These are phyloP conservation scores for Corapipo altera DNA, from an alignment of 2,113 vertebrate genomes.

Conservation along the genomic window DNA sequence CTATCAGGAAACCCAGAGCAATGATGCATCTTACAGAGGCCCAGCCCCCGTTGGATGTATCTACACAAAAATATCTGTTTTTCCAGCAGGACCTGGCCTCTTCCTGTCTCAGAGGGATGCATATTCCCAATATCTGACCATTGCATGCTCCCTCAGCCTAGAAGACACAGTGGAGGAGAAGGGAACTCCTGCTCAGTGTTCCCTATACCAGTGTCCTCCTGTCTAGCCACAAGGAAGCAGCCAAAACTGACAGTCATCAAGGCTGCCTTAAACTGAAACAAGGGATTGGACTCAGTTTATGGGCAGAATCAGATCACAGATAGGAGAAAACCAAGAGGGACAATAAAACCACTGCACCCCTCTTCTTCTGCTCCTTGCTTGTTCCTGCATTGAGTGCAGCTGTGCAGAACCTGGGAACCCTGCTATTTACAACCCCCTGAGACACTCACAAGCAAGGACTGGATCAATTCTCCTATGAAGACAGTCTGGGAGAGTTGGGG, in stretches of 20 bases:
- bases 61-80: background rate
- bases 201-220: background rate
- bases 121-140: background rate
- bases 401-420: background rate
- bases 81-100: background rate
- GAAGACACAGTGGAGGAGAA: background rate
- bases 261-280: background rate
- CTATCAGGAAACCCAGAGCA: background rate
- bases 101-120: background rate
- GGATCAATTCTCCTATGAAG: background rate
- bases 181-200: background rate
- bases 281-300: background rate
- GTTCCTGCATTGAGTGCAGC: background rate
- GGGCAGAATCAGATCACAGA: background rate
- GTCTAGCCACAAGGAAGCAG: background rate
- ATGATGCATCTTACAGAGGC: fast-evolving
- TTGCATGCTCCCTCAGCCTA: background rate
- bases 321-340: background rate
- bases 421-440: fast-evolving
- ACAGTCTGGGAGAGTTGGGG: background rate
- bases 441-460: fast-evolving
- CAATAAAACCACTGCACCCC: fast-evolving
- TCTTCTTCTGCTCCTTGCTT: background rate
- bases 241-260: background rate
- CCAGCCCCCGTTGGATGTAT: background rate